Conservation (phyloP, 2,113 vertebrate species). For the Ovis aries region DNA sequence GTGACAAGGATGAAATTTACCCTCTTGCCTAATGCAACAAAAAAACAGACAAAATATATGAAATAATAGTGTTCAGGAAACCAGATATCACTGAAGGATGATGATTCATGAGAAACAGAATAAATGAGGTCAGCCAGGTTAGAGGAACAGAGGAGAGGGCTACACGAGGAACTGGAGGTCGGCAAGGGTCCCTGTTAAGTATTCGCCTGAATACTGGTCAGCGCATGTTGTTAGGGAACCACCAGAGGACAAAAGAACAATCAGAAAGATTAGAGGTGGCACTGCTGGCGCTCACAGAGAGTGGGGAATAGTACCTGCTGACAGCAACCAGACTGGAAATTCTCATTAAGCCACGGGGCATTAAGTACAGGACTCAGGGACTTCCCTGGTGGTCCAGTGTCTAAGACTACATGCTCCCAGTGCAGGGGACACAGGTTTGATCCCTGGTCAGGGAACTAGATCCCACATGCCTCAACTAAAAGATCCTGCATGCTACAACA, state of each 20-base stretch:
- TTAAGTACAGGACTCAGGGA: not conserved
- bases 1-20: not conserved
- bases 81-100: not conserved
- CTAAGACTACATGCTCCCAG: not conserved
- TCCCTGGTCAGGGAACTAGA: not conserved
- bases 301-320: not conserved
- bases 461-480: not conserved
- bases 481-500: not conserved
- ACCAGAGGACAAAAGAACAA: not conserved
- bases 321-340: not conserved
- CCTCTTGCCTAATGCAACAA: not conserved
- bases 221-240: not conserved
- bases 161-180: not conserved
- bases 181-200: not conserved
- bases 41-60: not conserved
- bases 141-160: not conserved
- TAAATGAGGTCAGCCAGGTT: not conserved
- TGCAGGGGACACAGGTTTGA: not conserved
- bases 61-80: not conserved
- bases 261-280: not conserved
- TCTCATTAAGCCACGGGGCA: not conserved
- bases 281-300: not conserved
- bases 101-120: not conserved
- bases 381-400: not conserved
- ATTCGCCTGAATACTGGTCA: not conserved